Conservation (phyloP, 1,140 invertebrate genomes). For the Adelges cooleyi region DNA sequence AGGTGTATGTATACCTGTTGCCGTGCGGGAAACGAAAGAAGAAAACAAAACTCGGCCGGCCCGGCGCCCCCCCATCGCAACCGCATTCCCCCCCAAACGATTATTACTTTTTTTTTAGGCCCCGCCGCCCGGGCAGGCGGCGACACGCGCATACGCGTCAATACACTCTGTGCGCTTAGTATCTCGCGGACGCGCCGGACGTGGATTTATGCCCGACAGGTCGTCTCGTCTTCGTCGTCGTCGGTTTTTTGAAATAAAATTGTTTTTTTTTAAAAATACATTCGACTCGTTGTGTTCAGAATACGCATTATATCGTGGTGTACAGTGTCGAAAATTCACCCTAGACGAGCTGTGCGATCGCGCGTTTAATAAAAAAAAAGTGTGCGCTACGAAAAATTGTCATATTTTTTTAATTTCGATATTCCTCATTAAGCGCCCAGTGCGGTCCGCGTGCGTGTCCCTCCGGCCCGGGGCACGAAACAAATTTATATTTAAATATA, state of each 20-base stretch:
- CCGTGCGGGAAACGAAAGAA: neutral
- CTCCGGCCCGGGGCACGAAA: too few species aligned
- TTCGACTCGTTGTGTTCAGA: neutral
- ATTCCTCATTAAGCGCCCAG: too few species aligned
- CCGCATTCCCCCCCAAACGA: neutral
- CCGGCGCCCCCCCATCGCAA: neutral
- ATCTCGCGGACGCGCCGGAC: slow-evolving; percentile 25
- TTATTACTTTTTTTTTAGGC: too few species aligned
- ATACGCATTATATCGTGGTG: too few species aligned
- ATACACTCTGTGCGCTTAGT: slow-evolving; percentile 22
- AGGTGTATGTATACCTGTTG: neutral
- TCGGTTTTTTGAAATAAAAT: neutral
- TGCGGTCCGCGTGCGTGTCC: neutral
- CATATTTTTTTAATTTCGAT: too few species aligned
- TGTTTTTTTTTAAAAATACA: neutral
- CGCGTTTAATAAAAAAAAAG: too few species aligned
- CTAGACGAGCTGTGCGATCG: too few species aligned
- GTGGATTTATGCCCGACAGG: slow-evolving; percentile 1
- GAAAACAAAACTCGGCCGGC: too few species aligned
- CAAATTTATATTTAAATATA: too few species aligned
- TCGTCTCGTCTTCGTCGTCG: neutral
- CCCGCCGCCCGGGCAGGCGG: neutral
- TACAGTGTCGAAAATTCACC: too few species aligned
- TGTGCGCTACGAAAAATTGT: too few species aligned
- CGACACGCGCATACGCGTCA: slow-evolving; percentile 23